These are phyloP conservation scores for Hemichromis elongatus DNA, from an alignment of 2,113 vertebrate genomes.

Conservation along the genomic window DNA sequence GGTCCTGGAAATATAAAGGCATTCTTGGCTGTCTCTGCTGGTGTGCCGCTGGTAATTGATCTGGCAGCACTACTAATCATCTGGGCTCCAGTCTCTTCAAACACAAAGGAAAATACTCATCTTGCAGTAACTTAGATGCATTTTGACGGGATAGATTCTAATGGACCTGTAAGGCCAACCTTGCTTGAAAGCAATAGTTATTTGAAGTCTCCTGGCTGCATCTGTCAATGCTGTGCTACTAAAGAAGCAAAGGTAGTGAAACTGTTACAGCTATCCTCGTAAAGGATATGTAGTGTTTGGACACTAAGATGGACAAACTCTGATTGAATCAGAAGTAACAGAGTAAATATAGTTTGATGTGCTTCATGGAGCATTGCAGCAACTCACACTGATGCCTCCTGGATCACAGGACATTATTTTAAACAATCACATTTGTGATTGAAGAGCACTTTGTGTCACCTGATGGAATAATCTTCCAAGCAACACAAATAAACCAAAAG, in stretches of 20 bases:
- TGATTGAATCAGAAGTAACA: background rate
- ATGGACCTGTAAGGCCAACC: background rate
- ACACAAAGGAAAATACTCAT: slow-evolving; percentile 29
- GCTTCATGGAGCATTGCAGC: background rate
- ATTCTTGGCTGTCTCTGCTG: slow-evolving; percentile 25
- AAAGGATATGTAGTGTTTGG: background rate
- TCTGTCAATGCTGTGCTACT: background rate
- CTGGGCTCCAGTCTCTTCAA: slow-evolving; percentile 52
- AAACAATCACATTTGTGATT: background rate
- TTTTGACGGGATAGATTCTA: slow-evolving; percentile 19
- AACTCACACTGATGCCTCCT: background rate
- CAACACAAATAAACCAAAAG: background rate
- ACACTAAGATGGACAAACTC: background rate
- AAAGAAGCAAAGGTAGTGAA: background rate
- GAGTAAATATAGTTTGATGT: background rate
- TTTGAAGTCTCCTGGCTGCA: background rate
- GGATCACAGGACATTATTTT: background rate
- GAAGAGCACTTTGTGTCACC: background rate
- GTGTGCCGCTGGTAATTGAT: slow-evolving; percentile 60
- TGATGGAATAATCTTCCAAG: background rate
- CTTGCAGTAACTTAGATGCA: slow-evolving; percentile 23
- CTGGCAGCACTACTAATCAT: slow-evolving; percentile 63
- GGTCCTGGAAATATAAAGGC: slow-evolving; percentile 30
- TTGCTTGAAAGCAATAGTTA: background rate
- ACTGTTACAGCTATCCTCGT: background rate